These are phyloP conservation scores for Eilema sororculum DNA, from an alignment of 2,888 invertebrate genomes.

Conservation along the genomic window DNA sequence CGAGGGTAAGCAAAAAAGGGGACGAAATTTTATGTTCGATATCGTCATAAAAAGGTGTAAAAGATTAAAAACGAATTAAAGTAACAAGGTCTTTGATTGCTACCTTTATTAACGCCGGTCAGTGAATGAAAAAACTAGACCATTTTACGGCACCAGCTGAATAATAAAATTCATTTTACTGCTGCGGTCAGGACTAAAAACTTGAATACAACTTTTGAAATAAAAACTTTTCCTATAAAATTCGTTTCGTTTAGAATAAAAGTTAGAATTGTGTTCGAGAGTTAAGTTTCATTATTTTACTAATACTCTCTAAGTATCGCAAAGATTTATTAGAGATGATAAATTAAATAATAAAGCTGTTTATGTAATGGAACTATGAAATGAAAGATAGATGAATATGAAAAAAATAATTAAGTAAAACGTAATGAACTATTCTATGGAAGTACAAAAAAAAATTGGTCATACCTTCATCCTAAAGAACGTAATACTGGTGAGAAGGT, in stretches of 20 bases:
- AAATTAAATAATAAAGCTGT: no score
- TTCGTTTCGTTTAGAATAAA: neutral
- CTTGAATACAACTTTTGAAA: conserved; percentile 12
- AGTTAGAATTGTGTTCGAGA: neutral
- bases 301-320: neutral
- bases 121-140: neutral
- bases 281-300: neutral
- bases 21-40: neutral
- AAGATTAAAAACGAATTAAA: conserved; percentile 2
- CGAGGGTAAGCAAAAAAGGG: conserved; percentile 5
- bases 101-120: neutral
- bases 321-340: no score
- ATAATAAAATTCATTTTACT: conserved; percentile 1
- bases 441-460: neutral
- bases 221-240: conserved; percentile 17
- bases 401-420: no score
- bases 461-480: conserved; percentile 99
- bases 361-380: no score
- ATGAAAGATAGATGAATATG: no score
- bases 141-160: conserved; percentile 9
- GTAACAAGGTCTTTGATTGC: conserved; percentile 1
- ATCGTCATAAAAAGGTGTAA: neutral
- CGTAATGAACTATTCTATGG: neutral
- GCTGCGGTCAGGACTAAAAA: conserved; percentile 1
- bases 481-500: conserved; percentile 99